A percentile compares a stretch with the other conserved stretches of the same genome.
Conservation (phyloP, 2,113 vertebrate genomes). For the Psittacus erithacus region DNA sequence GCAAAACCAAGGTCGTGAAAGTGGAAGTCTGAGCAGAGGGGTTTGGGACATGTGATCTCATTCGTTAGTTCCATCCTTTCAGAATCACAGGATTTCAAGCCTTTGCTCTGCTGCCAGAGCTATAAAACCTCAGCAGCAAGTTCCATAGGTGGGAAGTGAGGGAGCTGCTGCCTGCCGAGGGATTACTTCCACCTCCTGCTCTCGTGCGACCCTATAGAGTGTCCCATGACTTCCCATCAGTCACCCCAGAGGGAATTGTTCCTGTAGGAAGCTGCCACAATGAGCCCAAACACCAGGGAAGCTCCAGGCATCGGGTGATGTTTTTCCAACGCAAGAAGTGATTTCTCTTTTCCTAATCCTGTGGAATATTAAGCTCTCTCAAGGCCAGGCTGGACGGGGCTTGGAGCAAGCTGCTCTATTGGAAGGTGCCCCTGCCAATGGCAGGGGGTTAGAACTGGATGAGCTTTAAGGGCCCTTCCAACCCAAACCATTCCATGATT, state of each 20-base stretch:
- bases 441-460: background rate
- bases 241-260: fast-evolving
- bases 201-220: fast-evolving
- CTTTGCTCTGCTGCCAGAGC: background rate
- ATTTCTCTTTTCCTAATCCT: background rate
- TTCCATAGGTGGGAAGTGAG: background rate
- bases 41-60: background rate
- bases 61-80: background rate
- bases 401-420: background rate
- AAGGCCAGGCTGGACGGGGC: background rate
- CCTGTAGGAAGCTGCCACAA: background rate
- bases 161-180: background rate
- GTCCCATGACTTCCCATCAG: background rate
- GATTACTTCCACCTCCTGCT: background rate
- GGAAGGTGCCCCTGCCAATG: background rate
- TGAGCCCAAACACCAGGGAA: background rate
- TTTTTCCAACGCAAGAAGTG: background rate
- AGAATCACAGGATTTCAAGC: background rate
- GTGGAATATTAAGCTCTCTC: background rate
- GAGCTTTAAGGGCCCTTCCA: background rate
- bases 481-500: background rate
- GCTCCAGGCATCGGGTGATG: background rate
- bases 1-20: background rate
- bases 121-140: fast-evolving
- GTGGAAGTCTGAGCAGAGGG: fast-evolving